phyloP scores from a whole-genome alignment of 2,113 vertebrate species.

The Balaenoptera acutorostrata region DNA sequence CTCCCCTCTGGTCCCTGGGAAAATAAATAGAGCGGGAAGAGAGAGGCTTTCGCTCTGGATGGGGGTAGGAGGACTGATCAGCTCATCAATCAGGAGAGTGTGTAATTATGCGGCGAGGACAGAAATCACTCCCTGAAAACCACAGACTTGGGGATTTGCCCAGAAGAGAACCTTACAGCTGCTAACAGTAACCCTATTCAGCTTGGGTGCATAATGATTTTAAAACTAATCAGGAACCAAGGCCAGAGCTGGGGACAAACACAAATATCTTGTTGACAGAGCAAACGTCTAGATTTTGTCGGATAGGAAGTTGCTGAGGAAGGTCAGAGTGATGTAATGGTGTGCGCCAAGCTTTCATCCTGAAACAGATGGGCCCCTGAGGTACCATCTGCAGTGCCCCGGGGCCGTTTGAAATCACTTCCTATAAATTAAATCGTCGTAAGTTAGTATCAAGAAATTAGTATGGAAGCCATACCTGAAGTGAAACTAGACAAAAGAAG shows the following conservation, averaged over 20 bases:
- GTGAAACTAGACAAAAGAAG: conserved; percentile 43
- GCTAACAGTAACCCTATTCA: conserved; percentile 72
- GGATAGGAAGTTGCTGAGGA: conserved; percentile 59
- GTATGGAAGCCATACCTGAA: conserved; percentile 12
- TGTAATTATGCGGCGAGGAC: conserved; percentile 58
- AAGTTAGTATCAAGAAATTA: conserved; percentile 21
- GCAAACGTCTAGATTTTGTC: conserved; percentile 62
- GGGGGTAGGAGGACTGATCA: background rate
- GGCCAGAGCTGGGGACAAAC: conserved; percentile 56
- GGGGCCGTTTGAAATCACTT: conserved; percentile 37
- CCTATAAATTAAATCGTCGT: conserved; percentile 48
- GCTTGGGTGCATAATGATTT: conserved; percentile 63
- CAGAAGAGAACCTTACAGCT: conserved; percentile 67
- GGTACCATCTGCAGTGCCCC: conserved; percentile 48
- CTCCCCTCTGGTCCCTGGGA: background rate
- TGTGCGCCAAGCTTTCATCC: conserved; percentile 43
- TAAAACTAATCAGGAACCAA: conserved; percentile 63
- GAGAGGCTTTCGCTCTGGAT: background rate
- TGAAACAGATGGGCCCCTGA: conserved; percentile 46
- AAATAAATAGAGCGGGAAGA: conserved; percentile 18
- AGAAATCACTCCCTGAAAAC: conserved; percentile 54
- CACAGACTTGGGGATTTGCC: conserved; percentile 64
- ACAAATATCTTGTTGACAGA: conserved; percentile 70
- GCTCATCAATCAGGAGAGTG: conserved; percentile 49
- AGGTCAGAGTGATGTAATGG: conserved; percentile 68